These are phyloP conservation scores for Rhea americana DNA, from an alignment of 2,113 vertebrate genomes.

Conservation along the genomic window DNA sequence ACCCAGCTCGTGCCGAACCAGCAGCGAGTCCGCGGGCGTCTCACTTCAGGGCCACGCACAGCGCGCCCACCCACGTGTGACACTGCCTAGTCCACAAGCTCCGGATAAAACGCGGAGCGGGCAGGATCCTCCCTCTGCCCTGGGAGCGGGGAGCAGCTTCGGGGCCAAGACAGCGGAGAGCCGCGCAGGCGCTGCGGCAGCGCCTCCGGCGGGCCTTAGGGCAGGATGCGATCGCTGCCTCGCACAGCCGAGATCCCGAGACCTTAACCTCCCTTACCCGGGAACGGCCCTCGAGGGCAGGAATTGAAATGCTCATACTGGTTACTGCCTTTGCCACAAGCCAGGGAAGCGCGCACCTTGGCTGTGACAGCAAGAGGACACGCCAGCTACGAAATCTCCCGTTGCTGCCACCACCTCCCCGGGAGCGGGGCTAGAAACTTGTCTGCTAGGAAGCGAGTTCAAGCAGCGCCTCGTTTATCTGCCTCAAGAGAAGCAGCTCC, in stretches of 20 bases:
- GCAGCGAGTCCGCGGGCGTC: background rate
- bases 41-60: too few species aligned
- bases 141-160: background rate
- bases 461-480: background rate
- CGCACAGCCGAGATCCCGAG: background rate
- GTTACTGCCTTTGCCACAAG: background rate
- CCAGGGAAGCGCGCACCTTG: background rate
- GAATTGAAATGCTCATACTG: background rate
- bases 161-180: background rate
- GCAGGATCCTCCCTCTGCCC: background rate
- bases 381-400: background rate
- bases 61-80: too few species aligned
- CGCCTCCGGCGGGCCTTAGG: background rate
- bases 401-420: background rate
- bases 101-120: background rate
- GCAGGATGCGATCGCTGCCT: rapidly evolving
- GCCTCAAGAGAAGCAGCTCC: too few species aligned
- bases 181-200: rapidly evolving
- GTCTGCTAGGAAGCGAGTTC: background rate
- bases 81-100: background rate
- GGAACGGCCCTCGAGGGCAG: background rate
- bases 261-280: background rate
- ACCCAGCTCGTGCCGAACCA: background rate
- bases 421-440: background rate
- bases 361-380: background rate